Evolutionary conservation across 2,888 invertebrate genomes (phyloP).

Genomic region (Micropterix aruncella): DNA sequence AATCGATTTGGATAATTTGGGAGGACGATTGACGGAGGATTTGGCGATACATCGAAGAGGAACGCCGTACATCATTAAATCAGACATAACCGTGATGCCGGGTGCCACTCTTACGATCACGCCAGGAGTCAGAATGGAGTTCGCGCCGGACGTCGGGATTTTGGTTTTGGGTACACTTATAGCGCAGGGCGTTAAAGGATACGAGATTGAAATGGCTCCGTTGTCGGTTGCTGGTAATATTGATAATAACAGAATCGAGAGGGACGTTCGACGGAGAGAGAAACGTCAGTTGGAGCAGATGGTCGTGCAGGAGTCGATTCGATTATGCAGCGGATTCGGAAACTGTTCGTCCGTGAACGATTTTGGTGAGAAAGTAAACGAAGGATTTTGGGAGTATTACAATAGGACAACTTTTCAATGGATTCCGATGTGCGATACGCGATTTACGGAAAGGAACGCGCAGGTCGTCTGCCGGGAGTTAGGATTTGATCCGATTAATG

Average conservation of each 20-base stretch:
- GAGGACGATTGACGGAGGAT: slow-evolving; percentile 61
- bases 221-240: slow-evolving; percentile 22
- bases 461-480: slow-evolving; percentile 92
- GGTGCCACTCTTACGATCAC: slow-evolving; percentile 73
- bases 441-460: slow-evolving; percentile 93
- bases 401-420: slow-evolving; percentile 92
- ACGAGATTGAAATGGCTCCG: slow-evolving; percentile 69
- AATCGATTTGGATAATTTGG: slow-evolving; percentile 52
- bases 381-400: slow-evolving; percentile 90
- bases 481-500: slow-evolving; percentile 78
- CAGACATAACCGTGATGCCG: slow-evolving; percentile 97
- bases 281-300: slow-evolving; percentile 43
- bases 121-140: slow-evolving; percentile 83
- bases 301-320: slow-evolving; percentile 45
- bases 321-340: slow-evolving; percentile 61
- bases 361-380: slow-evolving; percentile 35
- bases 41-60: slow-evolving; percentile 46
- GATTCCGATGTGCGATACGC: slow-evolving; percentile 90
- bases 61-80: slow-evolving; percentile 63
- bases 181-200: slow-evolving; percentile 64
- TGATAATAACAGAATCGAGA: slow-evolving; percentile 25
- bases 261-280: slow-evolving; percentile 23
- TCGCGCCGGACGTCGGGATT: slow-evolving; percentile 91
- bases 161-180: slow-evolving; percentile 81
- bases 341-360: slow-evolving; percentile 49